phyloP scores from a whole-genome alignment of 2,113 vertebrate species.

The Speoplatyrhinus poulsoni region DNA sequence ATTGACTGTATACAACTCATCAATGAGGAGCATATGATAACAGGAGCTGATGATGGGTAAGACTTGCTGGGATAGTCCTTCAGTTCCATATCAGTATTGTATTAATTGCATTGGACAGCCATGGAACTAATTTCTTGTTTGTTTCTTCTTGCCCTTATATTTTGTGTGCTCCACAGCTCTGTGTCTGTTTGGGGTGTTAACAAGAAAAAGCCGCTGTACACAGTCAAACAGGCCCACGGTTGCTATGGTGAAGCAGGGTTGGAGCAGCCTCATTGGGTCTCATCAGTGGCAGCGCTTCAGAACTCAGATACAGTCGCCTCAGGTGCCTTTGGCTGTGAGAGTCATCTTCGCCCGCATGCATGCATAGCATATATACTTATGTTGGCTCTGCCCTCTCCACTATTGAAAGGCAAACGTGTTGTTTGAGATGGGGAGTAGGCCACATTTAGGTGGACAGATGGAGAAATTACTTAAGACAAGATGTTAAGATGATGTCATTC shows the following conservation, averaged over 20 bases:
- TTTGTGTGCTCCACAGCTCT: constrained; percentile 70
- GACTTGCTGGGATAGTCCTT: constrained; percentile 19
- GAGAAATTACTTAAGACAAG: no score
- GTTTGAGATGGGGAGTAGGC: no score
- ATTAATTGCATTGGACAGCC: not conserved
- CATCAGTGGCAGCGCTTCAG: constrained; percentile 82
- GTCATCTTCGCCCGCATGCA: constrained; percentile 12
- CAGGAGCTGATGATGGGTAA: constrained; percentile 93
- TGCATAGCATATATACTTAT: not conserved
- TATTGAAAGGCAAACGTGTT: no score
- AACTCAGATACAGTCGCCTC: constrained; percentile 89
- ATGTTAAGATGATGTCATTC: no score
- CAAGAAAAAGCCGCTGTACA: constrained; percentile 88
- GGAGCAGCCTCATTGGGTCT: constrained; percentile 86
- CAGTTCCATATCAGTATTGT: not conserved
- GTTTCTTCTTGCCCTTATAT: constrained; percentile 1
- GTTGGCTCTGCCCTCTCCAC: no score
- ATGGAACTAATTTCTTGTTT: not conserved
- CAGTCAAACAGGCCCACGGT: constrained; percentile 85
- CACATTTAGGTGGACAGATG: no score
- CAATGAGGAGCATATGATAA: constrained; percentile 95
- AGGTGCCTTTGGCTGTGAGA: constrained; percentile 78
- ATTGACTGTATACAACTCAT: constrained; percentile 95
- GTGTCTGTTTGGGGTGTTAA: constrained; percentile 90
- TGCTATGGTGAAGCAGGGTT: constrained; percentile 76